Base-by-base conservation (phyloP, 2,797 vertebrate genomes). In the Erethizon dorsatum region DNA sequence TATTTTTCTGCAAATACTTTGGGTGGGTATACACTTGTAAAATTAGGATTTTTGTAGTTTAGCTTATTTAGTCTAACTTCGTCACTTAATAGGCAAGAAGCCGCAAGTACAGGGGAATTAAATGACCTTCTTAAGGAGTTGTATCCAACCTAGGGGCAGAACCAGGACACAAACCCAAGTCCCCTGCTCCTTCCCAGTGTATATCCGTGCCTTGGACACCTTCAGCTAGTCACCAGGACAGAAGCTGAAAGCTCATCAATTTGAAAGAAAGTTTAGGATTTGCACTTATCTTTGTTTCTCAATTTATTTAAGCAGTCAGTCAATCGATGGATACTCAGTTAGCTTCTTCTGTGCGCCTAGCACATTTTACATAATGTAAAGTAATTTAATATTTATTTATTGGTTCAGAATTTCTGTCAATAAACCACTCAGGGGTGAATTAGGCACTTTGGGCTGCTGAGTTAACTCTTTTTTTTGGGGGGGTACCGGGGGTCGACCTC, bases 341-440 rank as follows among this genome's bases (percentile, higher is more conserved):
- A 96, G 90, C 87, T 79, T 91, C 71, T 83, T 28, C 47, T 94
- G 17, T 65, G 77, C 79, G 67, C 67, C 65, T 67, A 92, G 54
- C 59, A 85, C 73, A 37, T 85, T 95, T 95, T 85, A 79, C 73
- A 92, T 95, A 94, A 94, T 91, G 67, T 94, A 95, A 96, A 97
- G 15, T 96, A 96, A 97, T 93, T 91, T 95, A 91, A 91, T 96
- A 91, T 97, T 92, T 93, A 96, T 87, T 91, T 94, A 94, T 90
- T 78, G 52, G 71, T 87, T 96, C 84, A 90, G 37, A 71, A 85
- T 94, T 96, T 92, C 75, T 90, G 84, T 95, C 97, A 90, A 4
- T 92, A 92, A 96, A 88, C 45, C 75, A 63, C 56, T 90, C 3
- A 78, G 79, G 56, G 61, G 69, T 45, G 28, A 87, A 50, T 24